Conservation (phyloP, 2,113 vertebrate genomes). For the Hyaena hyaena region DNA sequence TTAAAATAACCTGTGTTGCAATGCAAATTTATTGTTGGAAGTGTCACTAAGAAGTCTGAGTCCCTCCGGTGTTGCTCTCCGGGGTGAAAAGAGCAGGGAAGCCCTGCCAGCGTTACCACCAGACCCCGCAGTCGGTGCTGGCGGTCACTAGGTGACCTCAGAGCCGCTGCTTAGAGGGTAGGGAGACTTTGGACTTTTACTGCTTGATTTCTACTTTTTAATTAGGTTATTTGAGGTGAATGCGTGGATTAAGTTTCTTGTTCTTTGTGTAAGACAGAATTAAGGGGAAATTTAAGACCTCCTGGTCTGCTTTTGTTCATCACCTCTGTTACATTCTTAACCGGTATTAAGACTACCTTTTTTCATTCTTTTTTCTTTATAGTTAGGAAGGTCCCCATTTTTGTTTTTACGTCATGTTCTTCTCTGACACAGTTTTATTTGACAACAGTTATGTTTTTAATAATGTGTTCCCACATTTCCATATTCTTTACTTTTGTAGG, state of each 20-base stretch:
- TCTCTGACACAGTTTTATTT: background rate
- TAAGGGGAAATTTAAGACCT: constrained; percentile 10
- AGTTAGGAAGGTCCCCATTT: background rate
- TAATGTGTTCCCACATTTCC: background rate
- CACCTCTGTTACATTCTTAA: background rate
- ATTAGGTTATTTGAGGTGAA: constrained; percentile 32
- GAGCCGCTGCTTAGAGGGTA: background rate
- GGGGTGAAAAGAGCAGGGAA: background rate
- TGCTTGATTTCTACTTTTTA: constrained; percentile 39
- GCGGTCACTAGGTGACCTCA: background rate
- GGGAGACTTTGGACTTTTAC: background rate
- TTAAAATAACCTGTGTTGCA: background rate
- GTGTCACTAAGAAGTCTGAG: background rate
- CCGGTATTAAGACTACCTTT: background rate
- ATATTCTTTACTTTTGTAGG: background rate
- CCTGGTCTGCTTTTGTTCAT: background rate
- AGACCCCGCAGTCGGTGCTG: too few species aligned
- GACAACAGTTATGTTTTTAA: background rate
- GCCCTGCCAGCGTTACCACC: background rate
- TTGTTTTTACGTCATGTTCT: constrained; percentile 1
- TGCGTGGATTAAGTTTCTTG: constrained; percentile 8
- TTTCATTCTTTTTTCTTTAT: background rate
- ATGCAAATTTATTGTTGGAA: background rate
- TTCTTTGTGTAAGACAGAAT: constrained; percentile 54
- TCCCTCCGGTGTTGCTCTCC: background rate